These are phyloP conservation scores for Cynoglossus semilaevis DNA, from an alignment of 2,113 vertebrate species.

Conservation along the genomic window DNA sequence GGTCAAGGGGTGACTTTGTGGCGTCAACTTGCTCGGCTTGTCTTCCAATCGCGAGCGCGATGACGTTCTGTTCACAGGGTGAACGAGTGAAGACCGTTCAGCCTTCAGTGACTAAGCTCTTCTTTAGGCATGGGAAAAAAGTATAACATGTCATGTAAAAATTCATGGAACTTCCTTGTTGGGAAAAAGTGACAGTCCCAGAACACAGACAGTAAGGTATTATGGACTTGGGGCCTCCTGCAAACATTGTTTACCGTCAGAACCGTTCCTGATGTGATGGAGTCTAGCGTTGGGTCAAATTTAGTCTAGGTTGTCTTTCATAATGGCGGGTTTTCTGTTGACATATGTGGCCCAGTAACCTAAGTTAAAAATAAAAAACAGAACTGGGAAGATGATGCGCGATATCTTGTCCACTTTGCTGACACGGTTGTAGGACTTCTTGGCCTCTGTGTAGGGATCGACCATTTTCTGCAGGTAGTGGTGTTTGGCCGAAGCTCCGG, in stretches of 20 bases:
- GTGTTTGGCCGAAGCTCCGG: slow-evolving; percentile 70
- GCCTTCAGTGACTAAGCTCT: too few relatives aligned
- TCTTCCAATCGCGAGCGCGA: too few relatives aligned
- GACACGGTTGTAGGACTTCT: slow-evolving; percentile 98
- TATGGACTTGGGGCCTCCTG: slow-evolving; percentile 61
- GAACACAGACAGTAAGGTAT: slow-evolving; percentile 45
- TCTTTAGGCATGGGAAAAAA: too few relatives aligned
- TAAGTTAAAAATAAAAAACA: slow-evolving; percentile 98
- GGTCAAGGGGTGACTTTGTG: too few relatives aligned
- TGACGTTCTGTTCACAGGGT: too few relatives aligned
- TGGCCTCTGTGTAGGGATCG: slow-evolving; percentile 87
- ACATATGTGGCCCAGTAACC: slow-evolving; percentile 98
- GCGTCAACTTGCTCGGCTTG: too few relatives aligned
- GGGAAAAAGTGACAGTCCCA: too few relatives aligned
- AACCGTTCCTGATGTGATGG: slow-evolving; percentile 37
- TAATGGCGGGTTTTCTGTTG: slow-evolving; percentile 93
- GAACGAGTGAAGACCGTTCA: too few relatives aligned
- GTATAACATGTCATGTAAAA: too few relatives aligned
- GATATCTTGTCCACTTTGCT: slow-evolving; percentile 99
- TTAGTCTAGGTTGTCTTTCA: slow-evolving; percentile 89
- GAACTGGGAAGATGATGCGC: slow-evolving; percentile 95
- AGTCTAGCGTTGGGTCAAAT: slow-evolving; percentile 41
- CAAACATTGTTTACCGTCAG: slow-evolving; percentile 34
- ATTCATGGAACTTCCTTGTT: too few relatives aligned
- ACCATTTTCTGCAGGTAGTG: slow-evolving; percentile 76